Evolutionary conservation across 2,797 vertebrate genomes (phyloP).

Genomic region (Danio jaintianensis): DNA sequence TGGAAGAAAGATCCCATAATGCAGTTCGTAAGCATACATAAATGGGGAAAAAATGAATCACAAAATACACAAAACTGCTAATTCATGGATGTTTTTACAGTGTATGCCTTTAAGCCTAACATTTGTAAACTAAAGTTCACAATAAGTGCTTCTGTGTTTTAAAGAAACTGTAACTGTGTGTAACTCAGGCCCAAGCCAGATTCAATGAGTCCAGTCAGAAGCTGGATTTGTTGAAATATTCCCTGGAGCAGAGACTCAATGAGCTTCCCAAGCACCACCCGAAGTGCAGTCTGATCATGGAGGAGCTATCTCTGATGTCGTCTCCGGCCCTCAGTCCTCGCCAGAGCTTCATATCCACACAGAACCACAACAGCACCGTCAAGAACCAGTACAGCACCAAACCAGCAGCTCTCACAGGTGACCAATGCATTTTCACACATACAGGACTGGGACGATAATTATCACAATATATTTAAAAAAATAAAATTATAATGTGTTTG

Average conservation of each 20-base stretch:
- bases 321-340: constrained; percentile 86
- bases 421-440: not conserved
- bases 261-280: constrained; percentile 90
- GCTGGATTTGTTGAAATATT: constrained; percentile 88
- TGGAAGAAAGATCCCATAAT: no score
- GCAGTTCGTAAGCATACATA: no score
- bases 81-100: no score
- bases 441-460: no score
- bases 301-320: constrained; percentile 84
- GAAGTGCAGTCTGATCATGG: constrained; percentile 87
- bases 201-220: constrained; percentile 92
- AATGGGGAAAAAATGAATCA: no score
- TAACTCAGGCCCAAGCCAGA: constrained; percentile 85
- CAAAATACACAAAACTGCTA: no score
- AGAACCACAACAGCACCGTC: constrained; percentile 85
- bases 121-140: not conserved
- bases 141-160: not conserved
- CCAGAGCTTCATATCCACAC: constrained; percentile 85
- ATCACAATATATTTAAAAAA: no score
- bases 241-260: constrained; percentile 87
- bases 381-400: constrained; percentile 87
- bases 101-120: not conserved
- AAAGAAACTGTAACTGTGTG: constrained; percentile 60
- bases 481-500: no score
- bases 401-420: constrained; percentile 88